Evolutionary conservation across 1,140 invertebrate species (phyloP).

Genomic region (Hylyphantes graminicola): DNA sequence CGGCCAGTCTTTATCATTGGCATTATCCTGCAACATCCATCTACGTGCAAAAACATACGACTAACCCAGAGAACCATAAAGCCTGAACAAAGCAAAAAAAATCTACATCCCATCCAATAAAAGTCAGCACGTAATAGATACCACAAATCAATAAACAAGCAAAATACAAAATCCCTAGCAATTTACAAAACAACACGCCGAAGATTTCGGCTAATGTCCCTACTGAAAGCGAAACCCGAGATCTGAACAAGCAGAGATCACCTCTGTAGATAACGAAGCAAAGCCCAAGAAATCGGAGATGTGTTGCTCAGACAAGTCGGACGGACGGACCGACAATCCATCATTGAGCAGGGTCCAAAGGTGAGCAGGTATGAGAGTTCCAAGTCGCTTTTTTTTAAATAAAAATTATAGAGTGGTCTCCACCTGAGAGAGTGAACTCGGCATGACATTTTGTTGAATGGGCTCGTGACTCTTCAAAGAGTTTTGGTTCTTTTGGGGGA

Average conservation of each 20-base stretch:
- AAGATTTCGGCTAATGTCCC: not conserved
- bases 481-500: no score
- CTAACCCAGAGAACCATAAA: no score
- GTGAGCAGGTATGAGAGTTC: not conserved
- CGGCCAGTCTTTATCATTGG: no score
- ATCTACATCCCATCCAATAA: no score
- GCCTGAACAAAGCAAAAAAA: no score
- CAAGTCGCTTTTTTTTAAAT: not conserved
- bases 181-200: no score
- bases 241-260: not conserved
- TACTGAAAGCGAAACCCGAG: not conserved
- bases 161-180: no score
- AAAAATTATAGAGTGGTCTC: constrained; percentile 42
- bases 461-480: constrained; percentile 28
- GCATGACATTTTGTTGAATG: constrained; percentile 30
- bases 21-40: no score
- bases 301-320: constrained; percentile 6
- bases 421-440: constrained; percentile 24
- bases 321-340: constrained; percentile 30
- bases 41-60: no score
- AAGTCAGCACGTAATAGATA: no score
- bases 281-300: constrained; percentile 9
- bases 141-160: no score
- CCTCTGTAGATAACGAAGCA: not conserved
- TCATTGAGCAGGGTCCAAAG: not conserved